Evolutionary conservation across 2,888 invertebrate genomes (phyloP), one percentile per base, ranked within the genome.

Genomic region (Ophion obscuratus): DNA sequence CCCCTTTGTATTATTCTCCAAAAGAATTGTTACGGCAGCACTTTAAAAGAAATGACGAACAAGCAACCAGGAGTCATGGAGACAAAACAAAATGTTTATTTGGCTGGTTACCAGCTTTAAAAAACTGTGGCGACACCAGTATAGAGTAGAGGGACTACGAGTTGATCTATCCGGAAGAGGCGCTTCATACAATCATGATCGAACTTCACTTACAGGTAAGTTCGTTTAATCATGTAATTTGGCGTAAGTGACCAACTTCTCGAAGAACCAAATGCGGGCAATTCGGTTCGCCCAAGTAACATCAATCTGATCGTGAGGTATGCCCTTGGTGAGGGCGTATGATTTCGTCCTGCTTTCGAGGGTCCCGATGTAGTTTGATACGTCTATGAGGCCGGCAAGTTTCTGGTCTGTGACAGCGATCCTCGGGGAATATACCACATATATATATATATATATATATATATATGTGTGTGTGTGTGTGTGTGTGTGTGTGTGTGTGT

Each of bases 201-300:
- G n/a, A n/a, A n/a, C n/a, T n/a, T n/a, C n/a, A n/a, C n/a, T n/a
- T n/a, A n/a, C n/a, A n/a, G n/a, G n/a, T n/a, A n/a, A n/a, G n/a
- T n/a, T n/a, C n/a, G n/a, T n/a, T n/a, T n/a, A n/a, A n/a, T n/a
- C n/a, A n/a, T n/a, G n/a, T n/a, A n/a, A n/a, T 74, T 61, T 40
- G n/a, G n/a, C 24, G 17, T 61, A 74, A 20, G 14, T 40, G 40
- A 40, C 59, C 40, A 20, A 61, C 40, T 20, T 59, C 61, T 36
- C 61, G n/a, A 61, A 20, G 10, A 74, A 59, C 61, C 7, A 61
- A 73, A 74, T 61, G 14, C 14, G 14, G 14, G 10, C 44, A 31
- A 61, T 61, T 74, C 20, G 73, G 40, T 74, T 74, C 24, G 24
- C 14, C 24, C 40, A 74, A 61, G 61, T 73, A 11, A 24, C 59